Evolutionary conservation across 2,797 vertebrate genomes (phyloP).

Genomic region (Galago senegalensis): DNA sequence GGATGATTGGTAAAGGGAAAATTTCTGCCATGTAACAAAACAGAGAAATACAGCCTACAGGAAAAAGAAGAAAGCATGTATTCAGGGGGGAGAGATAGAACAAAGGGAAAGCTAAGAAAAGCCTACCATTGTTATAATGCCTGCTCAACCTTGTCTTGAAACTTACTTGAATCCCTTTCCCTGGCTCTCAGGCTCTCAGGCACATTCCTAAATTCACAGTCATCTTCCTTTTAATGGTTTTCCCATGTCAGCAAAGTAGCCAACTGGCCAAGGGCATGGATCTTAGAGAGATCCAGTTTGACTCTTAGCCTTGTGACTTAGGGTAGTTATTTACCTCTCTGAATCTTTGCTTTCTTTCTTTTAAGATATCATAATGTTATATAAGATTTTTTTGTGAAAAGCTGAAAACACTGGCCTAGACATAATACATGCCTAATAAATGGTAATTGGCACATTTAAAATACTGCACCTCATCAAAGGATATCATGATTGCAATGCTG

Average conservation of each 20-base stretch:
- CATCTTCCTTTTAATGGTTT: not conserved
- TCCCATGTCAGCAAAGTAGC: not conserved
- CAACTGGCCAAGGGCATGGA: not conserved
- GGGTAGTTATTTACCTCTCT: not conserved
- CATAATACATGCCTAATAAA: not conserved
- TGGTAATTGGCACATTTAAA: not conserved
- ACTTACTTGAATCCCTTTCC: not conserved
- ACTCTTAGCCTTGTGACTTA: not conserved
- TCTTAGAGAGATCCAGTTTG: not conserved
- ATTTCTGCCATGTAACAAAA: conserved; percentile 15
- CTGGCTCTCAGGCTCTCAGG: not conserved
- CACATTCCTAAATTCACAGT: not conserved
- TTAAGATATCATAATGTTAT: not conserved
- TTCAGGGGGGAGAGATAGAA: not conserved
- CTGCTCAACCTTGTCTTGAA: not conserved
- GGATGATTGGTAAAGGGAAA: not conserved
- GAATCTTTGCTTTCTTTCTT: not conserved
- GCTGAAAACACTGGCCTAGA: not conserved
- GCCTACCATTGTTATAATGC: not conserved
- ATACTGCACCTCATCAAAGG: not conserved
- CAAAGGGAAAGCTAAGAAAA: conserved; percentile 51
- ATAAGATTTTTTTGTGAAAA: not conserved
- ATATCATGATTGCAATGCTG: not conserved
- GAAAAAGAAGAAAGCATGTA: conserved; percentile 13
- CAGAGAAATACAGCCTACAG: not conserved